Percentiles rank a stretch among this genome's conserved stretches.
phyloP scores from a whole-genome alignment of 2,797 vertebrate genomes.

The Sitta carolinensis region DNA sequence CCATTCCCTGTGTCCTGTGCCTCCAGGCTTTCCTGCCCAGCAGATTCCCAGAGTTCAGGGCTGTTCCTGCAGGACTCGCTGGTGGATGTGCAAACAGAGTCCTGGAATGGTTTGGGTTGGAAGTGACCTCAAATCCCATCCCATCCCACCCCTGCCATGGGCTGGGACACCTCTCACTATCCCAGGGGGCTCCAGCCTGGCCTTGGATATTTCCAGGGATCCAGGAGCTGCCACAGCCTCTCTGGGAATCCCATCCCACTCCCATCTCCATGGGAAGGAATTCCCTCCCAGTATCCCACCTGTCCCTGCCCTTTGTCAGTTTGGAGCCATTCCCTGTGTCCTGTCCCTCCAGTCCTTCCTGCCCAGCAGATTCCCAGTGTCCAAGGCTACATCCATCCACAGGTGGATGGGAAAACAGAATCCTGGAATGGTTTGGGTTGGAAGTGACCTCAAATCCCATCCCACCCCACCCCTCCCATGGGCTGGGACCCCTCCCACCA shows the following conservation, averaged over 20 bases:
- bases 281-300: background rate
- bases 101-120: too few relatives aligned
- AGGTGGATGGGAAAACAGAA: background rate
- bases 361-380: background rate
- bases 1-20: background rate
- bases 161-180: too few relatives aligned
- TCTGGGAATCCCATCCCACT: background rate
- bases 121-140: too few relatives aligned
- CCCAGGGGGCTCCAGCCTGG: too few relatives aligned
- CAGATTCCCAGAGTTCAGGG: background rate
- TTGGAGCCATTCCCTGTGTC: background rate
- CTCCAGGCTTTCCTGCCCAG: background rate
- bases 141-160: too few relatives aligned
- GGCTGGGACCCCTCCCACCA: background rate
- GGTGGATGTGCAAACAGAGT: background rate
- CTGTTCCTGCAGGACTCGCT: background rate
- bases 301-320: background rate
- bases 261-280: too few relatives aligned
- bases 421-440: background rate
- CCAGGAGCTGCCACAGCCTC: background rate
- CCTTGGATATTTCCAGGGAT: background rate
- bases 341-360: background rate
- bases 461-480: background rate
- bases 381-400: accelerated
- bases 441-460: background rate